Percentiles rank a stretch among this genome's conserved stretches.
Conservation (phyloP, 2,888 invertebrate species). For the Cataglyphis altisquamis region DNA sequence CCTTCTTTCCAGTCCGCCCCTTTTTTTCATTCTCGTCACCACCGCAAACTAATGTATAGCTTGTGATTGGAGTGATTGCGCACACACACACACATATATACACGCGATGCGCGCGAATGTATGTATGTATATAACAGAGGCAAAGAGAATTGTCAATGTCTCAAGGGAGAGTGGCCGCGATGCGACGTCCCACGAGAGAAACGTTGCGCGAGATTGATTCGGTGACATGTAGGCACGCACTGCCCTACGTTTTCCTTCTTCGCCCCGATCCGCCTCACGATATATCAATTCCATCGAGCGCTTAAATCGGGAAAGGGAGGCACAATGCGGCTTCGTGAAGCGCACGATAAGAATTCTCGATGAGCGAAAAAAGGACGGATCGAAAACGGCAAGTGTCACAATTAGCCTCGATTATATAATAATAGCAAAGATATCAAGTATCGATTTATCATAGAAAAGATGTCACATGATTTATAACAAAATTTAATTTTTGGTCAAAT, state of each 20-base stretch:
- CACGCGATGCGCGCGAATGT: background rate
- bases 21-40: constrained; percentile 66
- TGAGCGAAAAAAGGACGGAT: constrained; percentile 72
- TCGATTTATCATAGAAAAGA: background rate
- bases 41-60: constrained; percentile 79
- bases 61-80: constrained; percentile 81
- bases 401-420: constrained; percentile 67
- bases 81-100: constrained; percentile 45
- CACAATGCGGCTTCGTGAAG: constrained; percentile 48
- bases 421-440: constrained; percentile 37
- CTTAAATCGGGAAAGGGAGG: constrained; percentile 56
- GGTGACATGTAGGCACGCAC: constrained; percentile 6
- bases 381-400: constrained; percentile 41
- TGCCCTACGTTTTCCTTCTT: constrained; percentile 54
- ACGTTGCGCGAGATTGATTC: constrained; percentile 41
- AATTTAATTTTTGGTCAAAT: background rate
- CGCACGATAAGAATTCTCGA: constrained; percentile 48
- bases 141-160: constrained; percentile 67
- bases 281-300: constrained; percentile 79
- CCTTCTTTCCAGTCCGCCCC: constrained; percentile 62
- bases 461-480: background rate
- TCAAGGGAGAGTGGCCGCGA: constrained; percentile 50
- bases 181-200: constrained; percentile 69
- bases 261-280: constrained; percentile 63
- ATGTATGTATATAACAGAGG: background rate